These are phyloP conservation scores for Rhabdomys dilectus DNA, from an alignment of 2,113 vertebrate species.

Conservation along the genomic window DNA sequence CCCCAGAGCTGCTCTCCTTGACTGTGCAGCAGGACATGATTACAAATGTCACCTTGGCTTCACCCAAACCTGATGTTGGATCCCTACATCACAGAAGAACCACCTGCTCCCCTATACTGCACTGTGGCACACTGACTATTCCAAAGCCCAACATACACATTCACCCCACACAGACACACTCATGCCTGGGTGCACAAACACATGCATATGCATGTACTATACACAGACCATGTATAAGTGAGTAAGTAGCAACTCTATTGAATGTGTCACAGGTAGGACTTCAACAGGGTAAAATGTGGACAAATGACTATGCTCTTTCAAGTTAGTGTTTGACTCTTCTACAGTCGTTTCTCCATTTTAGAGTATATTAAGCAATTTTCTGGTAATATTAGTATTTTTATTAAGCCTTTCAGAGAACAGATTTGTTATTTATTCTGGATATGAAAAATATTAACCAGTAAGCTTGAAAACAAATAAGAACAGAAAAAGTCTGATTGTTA, in stretches of 20 bases:
- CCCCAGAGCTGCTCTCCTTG: neutral
- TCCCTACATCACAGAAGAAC: neutral
- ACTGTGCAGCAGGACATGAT: neutral
- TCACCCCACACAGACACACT: neutral
- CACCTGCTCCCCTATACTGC: neutral
- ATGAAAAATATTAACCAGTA: neutral
- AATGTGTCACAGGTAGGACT: neutral
- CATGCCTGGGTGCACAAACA: neutral
- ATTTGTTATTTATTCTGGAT: neutral
- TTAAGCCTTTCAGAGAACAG: constrained; percentile 34
- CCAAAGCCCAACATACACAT: neutral
- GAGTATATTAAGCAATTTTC: constrained; percentile 46
- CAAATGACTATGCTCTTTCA: neutral
- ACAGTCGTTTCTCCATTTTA: neutral
- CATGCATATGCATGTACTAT: neutral
- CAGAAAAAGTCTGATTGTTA: neutral
- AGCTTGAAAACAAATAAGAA: constrained; percentile 18
- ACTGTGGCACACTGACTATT: neutral
- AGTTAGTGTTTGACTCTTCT: neutral
- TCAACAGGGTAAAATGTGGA: neutral
- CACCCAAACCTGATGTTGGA: neutral
- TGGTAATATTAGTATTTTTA: constrained; percentile 51
- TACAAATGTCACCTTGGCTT: neutral
- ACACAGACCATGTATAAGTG: neutral
- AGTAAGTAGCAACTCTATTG: neutral